Evolutionary conservation across 2,113 vertebrate species (phyloP), one percentile per base, ranked within the genome.

Genomic region (Lasiurus cinereus): DNA sequence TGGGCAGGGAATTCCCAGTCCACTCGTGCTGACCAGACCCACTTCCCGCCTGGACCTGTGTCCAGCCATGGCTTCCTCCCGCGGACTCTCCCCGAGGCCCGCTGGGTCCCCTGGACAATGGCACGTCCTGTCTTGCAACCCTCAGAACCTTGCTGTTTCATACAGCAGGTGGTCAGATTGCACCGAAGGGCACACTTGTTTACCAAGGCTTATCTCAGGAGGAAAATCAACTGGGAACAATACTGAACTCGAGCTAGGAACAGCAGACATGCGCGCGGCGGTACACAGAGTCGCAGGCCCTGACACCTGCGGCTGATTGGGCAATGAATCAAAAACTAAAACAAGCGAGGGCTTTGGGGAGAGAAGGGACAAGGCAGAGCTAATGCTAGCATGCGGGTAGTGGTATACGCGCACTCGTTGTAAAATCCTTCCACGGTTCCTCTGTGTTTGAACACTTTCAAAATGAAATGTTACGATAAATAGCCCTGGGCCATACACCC

Each of bases 381-480:
- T 27, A 18, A 4, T 2, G 6, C 74, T 0, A 46, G 12, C 31
- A 29, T 29, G 5, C 13, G 46, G 8, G 39, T 0, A 3, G 24
- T 2, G 27, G 54, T 0, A 13, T 0, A 5, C 13, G 33, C 4
- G 46, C 9, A 2, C 3, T 16, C 6, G 1, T 31, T 19, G 22
- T 5, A 13, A 84, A 64, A 67, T 7, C 31, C 79, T 69, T 36
- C 6, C 56, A 0, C 1, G 6, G 14, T 15, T 11, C 33, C 46
- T 36, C 10, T 3, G 18, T 4, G 31, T 39, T 27, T 29, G 52
- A 83, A 54, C 56, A 24, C 15, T 19, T 54, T 67, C 39, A 8
- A 18, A 11, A 76, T 13, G 52, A 88, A 66, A 67, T 0, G 9
- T 0, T 13, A 21, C 12, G 36, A 56, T 73, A 18, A 70, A 76